Evolutionary conservation across 92 coral and sea anemone genomes (phyloP).

Genomic region (Porites lobata): DNA sequence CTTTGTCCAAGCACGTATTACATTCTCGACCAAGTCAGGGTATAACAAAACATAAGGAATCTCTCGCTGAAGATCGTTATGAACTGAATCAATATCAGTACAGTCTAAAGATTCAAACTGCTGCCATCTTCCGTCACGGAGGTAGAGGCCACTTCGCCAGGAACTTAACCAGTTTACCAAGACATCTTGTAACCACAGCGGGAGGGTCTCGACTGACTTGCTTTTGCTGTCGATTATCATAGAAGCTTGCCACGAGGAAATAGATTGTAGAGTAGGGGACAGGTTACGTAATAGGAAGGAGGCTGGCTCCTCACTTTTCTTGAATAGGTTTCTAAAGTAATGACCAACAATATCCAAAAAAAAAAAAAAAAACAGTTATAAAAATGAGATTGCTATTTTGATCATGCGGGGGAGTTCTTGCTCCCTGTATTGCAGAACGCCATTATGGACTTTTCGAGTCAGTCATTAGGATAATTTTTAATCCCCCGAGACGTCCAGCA

Average conservation of each 20-base stretch:
- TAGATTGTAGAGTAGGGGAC: slow-evolving; percentile 39
- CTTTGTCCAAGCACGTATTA: slow-evolving; percentile 70
- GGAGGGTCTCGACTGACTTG: slow-evolving; percentile 30
- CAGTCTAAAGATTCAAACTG: slow-evolving; percentile 76
- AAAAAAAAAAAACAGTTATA: not conserved
- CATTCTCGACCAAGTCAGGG: slow-evolving; percentile 74
- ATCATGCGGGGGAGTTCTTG: too few relatives aligned
- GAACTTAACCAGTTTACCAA: slow-evolving; percentile 70
- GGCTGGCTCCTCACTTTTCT: slow-evolving; percentile 62
- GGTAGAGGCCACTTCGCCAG: slow-evolving; percentile 77
- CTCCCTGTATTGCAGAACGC: too few relatives aligned
- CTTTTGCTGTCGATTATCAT: slow-evolving; percentile 28
- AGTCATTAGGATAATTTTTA: too few relatives aligned
- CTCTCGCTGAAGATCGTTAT: slow-evolving; percentile 75
- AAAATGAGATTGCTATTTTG: not conserved
- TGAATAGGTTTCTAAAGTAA: slow-evolving; percentile 55
- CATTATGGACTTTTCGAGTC: too few relatives aligned
- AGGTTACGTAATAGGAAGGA: slow-evolving; percentile 45
- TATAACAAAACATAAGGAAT: slow-evolving; percentile 69
- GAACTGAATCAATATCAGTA: slow-evolving; percentile 74
- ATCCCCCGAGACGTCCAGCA: too few relatives aligned
- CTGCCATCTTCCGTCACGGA: slow-evolving; percentile 69
- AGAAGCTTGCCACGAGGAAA: slow-evolving; percentile 65
- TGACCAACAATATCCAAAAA: slow-evolving; percentile 35
- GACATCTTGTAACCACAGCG: slow-evolving; percentile 68